phyloP scores from a whole-genome alignment of 92 coral and sea anemone genomes.

The Siderastrea siderea region DNA sequence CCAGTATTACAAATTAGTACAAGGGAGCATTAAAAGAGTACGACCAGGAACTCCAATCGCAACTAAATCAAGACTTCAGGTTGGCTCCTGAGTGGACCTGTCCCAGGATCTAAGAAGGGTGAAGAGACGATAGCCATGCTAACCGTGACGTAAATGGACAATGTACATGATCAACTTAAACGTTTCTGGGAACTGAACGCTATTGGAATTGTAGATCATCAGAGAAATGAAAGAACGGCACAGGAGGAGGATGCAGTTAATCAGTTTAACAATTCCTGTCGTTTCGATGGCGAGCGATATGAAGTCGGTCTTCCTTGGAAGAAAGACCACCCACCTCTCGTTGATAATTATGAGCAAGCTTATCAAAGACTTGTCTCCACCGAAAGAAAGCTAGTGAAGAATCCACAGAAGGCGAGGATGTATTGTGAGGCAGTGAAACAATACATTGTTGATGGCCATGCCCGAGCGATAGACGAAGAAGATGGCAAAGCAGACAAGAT shows the following conservation, averaged over 20 bases:
- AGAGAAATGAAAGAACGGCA: not conserved
- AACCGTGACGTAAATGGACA: not conserved
- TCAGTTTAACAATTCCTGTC: conserved; percentile 14
- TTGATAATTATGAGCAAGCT: no score
- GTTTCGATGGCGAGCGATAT: conserved; percentile 19
- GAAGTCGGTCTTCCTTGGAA: conserved; percentile 6
- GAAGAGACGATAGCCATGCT: conserved; percentile 2
- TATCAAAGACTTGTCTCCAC: not conserved
- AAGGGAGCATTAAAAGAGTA: conserved; percentile 19
- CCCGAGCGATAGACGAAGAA: conserved; percentile 5
- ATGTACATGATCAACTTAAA: not conserved
- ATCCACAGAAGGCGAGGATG: conserved; percentile 18
- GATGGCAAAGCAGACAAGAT: conserved; percentile 20
- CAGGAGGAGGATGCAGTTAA: conserved; percentile 41
- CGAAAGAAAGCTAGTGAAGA: conserved; percentile 15
- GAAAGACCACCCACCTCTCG: not conserved
- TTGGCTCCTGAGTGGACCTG: conserved; percentile 38
- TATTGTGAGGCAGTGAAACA: conserved; percentile 42
- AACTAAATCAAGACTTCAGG: not conserved
- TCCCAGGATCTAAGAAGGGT: not conserved
- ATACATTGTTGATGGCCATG: conserved; percentile 27
- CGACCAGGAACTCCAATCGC: conserved; percentile 13
- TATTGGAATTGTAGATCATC: conserved; percentile 29
- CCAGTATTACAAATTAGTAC: conserved; percentile 28
- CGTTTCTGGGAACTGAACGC: conserved; percentile 53